A percentile compares a stretch with the other conserved stretches of the same genome.
These are phyloP conservation scores for Cataglyphis albicans DNA, from an alignment of 2,888 invertebrate genomes.

Conservation along the genomic window DNA sequence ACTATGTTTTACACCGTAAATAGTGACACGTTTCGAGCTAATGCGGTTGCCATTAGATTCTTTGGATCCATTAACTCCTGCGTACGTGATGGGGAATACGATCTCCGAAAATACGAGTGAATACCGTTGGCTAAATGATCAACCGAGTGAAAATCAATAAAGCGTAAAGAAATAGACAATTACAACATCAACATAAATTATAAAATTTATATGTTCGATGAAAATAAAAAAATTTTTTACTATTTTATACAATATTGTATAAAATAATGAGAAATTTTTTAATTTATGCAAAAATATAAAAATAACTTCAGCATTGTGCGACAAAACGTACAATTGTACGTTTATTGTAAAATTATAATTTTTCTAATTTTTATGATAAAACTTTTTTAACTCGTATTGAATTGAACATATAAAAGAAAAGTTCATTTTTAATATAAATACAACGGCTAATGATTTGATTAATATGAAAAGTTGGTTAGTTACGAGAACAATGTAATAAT, in stretches of 20 bases:
- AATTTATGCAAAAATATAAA: neutral
- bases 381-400: neutral
- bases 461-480: slow-evolving; percentile 51
- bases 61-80: slow-evolving; percentile 63
- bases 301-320: neutral
- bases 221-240: neutral
- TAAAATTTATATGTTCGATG: neutral
- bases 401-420: neutral
- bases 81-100: slow-evolving; percentile 64
- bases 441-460: neutral
- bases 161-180: neutral
- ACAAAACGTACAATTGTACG: neutral
- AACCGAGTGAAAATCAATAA: slow-evolving; percentile 22
- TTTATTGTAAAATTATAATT: slow-evolving; percentile 9
- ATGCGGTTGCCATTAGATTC: slow-evolving; percentile 59
- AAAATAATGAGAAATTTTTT: neutral
- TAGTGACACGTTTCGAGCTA: slow-evolving; percentile 62
- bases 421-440: slow-evolving; percentile 2
- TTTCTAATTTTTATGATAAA: neutral
- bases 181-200: neutral
- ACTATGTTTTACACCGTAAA: slow-evolving; percentile 57
- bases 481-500: slow-evolving; percentile 48
- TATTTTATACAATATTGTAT: neutral
- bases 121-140: slow-evolving; percentile 62
- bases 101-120: slow-evolving; percentile 58